phyloP scores from a whole-genome alignment of 1,140 invertebrate genomes.

The Pinna nobilis region DNA sequence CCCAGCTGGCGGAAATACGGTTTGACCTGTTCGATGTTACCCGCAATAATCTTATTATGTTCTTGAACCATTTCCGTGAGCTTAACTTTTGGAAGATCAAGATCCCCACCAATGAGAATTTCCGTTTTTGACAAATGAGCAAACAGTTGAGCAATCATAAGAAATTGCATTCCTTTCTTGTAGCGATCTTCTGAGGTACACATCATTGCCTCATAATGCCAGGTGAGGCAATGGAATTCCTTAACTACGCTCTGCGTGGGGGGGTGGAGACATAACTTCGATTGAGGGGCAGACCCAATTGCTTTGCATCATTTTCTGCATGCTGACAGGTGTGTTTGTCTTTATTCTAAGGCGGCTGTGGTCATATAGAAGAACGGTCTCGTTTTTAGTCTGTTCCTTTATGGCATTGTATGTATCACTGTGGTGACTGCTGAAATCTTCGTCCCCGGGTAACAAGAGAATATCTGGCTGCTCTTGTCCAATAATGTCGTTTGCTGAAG shows the following conservation, averaged over 20 bases:
- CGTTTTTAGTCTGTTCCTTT: neutral
- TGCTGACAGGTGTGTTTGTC: neutral
- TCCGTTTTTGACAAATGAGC: conserved; percentile 5
- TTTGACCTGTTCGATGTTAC: conserved; percentile 4
- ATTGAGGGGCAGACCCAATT: neutral
- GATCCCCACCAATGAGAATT: conserved; percentile 24
- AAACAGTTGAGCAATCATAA: conserved; percentile 10
- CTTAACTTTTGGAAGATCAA: conserved; percentile 3
- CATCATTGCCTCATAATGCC: conserved; percentile 26
- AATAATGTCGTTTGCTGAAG: neutral
- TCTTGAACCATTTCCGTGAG: neutral
- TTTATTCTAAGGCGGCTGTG: conserved; percentile 4
- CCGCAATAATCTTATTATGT: conserved; percentile 7
- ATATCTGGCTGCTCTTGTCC: conserved; percentile 20
- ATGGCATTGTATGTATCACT: conserved; percentile 1
- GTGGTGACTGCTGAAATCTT: too few species aligned
- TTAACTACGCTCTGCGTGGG: conserved; percentile 20
- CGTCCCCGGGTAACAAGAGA: conserved; percentile 21
- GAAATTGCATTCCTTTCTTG: neutral
- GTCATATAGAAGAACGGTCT: conserved; percentile 28
- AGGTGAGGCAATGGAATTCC: conserved; percentile 13
- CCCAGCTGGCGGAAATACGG: conserved; percentile 27
- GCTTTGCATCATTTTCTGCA: neutral
- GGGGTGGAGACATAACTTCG: neutral
- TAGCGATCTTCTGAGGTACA: neutral